These are phyloP conservation scores for Charanyca ferruginea DNA, from an alignment of 2,888 invertebrate species.

Conservation along the genomic window DNA sequence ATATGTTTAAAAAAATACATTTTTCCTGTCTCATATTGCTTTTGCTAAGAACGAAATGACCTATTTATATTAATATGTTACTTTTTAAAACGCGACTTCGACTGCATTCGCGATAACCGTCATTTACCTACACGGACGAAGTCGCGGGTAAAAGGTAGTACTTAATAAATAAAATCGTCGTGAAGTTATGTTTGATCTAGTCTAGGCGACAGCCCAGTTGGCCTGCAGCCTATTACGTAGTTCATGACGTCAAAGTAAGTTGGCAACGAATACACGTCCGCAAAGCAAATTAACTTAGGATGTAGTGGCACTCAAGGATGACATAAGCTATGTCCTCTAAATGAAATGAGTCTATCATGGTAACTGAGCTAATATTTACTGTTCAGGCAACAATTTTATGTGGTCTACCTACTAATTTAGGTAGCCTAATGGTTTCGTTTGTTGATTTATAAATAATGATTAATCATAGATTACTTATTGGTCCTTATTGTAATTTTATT, in stretches of 20 bases:
- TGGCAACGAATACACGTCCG: slow-evolving; percentile 72
- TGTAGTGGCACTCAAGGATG: slow-evolving; percentile 61
- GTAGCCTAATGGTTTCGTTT: too few relatives aligned
- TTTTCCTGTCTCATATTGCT: neutral
- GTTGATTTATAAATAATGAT: too few relatives aligned
- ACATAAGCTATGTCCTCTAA: slow-evolving; percentile 61
- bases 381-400: slow-evolving; percentile 32
- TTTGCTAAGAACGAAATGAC: neutral
- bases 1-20: neutral
- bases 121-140: too few relatives aligned
- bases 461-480: neutral
- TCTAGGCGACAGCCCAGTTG: slow-evolving; percentile 69
- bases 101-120: too few relatives aligned
- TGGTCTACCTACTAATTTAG: slow-evolving; percentile 20
- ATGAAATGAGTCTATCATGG: slow-evolving; percentile 45
- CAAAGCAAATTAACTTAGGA: slow-evolving; percentile 74
- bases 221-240: slow-evolving; percentile 76
- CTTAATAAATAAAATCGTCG: slow-evolving; percentile 51
- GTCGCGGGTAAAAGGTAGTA: too few relatives aligned
- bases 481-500: slow-evolving; percentile 4
- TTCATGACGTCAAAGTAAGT: slow-evolving; percentile 78
- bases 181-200: slow-evolving; percentile 65
- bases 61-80: neutral
- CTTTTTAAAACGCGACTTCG: too few relatives aligned
- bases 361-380: slow-evolving; percentile 43